Evolutionary conservation across 2,888 invertebrate species (phyloP), one percentile per base, ranked within the genome.

Genomic region (Amphipyra berbera): DNA sequence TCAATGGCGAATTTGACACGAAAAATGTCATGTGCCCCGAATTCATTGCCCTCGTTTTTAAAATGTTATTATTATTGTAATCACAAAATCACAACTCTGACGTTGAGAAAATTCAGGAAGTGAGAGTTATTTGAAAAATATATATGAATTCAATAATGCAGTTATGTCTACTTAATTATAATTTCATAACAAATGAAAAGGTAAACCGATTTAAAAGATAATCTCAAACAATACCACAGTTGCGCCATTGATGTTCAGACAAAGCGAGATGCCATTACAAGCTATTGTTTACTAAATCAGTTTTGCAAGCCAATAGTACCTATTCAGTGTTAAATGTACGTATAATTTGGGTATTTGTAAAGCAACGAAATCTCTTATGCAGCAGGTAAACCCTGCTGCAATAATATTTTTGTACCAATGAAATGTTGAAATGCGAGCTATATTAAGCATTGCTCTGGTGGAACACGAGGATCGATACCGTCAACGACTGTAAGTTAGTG

Each of bases 211-310:
- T 81, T 82, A 79, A 83, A 79, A 85, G 86, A 88, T 88, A 85
- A 88, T 84, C 84, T 85, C 81, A 76, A 76, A 92, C 90, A 92
- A 92, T 89, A 84, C 84, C 73, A 73, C 69, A 83, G 82, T 92
- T 91, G 83, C 91, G 82, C 86, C 88, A 91, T 84, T 83, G 87
- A 88, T 88, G 85, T 87, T 87, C 84, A 88, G 82, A 88, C 88
- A 86, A 88, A 88, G 85, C 84, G 81, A 88, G 85, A 88, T 88
- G 85, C 87, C 84, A 88, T 88, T 90, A 92, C 89, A 85, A 78
- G 85, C 90, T 83, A 94, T 93, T 93, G 93, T 94, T 90, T 88
- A 82, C 86, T 78, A 78, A 87, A 89, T 88, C 85, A 81, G 85
- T 90, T 89, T 86, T 87, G 88, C 87, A 89, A 87, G 80, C 73